Evolutionary conservation across 2,888 invertebrate species (phyloP).

Genomic region (Macaria notata): DNA sequence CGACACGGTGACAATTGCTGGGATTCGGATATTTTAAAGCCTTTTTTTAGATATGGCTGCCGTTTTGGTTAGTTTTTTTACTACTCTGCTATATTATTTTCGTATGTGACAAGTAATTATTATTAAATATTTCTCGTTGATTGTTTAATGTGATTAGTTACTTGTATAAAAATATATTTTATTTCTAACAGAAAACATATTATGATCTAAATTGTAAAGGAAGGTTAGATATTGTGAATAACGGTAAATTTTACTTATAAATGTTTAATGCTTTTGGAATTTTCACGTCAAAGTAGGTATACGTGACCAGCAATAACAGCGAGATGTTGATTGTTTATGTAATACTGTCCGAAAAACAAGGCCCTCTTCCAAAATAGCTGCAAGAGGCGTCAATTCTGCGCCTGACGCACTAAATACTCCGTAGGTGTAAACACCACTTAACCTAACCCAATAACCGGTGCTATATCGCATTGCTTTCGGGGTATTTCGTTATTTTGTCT

Average conservation of each 20-base stretch:
- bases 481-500: slow-evolving; percentile 81
- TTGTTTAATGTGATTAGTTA: too few relatives aligned
- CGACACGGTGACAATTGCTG: slow-evolving; percentile 76
- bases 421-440: slow-evolving; percentile 72
- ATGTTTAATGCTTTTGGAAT: too few relatives aligned
- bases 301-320: neutral
- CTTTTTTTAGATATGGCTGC: slow-evolving; percentile 55
- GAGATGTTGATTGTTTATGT: slow-evolving; percentile 21
- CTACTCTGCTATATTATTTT: neutral
- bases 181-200: too few relatives aligned
- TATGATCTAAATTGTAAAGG: too few relatives aligned
- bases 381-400: slow-evolving; percentile 64
- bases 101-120: too few relatives aligned
- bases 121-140: neutral
- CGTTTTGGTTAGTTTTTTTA: slow-evolving; percentile 42
- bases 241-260: too few relatives aligned
- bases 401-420: slow-evolving; percentile 68
- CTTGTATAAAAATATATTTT: too few relatives aligned
- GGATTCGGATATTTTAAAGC: slow-evolving; percentile 63
- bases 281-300: too few relatives aligned
- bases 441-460: slow-evolving; percentile 79
- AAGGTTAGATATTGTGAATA: too few relatives aligned
- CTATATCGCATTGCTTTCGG: slow-evolving; percentile 78
- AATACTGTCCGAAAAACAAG: slow-evolving; percentile 28
- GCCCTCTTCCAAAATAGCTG: slow-evolving; percentile 53